A percentile compares a stretch with the other conserved stretches of the same genome.
These are phyloP conservation scores for Apodemus sylvaticus DNA, from an alignment of 2,113 vertebrate species.

Conservation along the genomic window DNA sequence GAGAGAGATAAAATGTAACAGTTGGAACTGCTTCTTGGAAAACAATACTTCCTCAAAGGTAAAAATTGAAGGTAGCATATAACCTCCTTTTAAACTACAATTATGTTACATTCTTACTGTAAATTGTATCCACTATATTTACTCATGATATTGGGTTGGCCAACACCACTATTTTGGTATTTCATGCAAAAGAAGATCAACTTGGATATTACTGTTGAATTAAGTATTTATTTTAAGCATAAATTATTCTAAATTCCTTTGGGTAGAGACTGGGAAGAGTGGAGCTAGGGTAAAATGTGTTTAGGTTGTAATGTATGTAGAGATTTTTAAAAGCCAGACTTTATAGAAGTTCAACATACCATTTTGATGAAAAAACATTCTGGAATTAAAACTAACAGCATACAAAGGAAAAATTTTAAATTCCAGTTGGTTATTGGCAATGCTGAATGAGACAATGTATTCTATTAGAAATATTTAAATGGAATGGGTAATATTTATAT, in stretches of 20 bases:
- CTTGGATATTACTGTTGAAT: background rate
- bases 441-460: background rate
- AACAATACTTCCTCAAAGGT: conserved; percentile 8
- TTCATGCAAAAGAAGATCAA: background rate
- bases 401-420: background rate
- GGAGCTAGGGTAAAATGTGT: background rate
- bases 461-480: background rate
- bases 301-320: background rate
- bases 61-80: background rate
- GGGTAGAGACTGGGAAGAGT: background rate
- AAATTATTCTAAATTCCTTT: background rate
- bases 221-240: background rate
- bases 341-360: background rate
- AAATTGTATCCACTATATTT: background rate
- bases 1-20: background rate
- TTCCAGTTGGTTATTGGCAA: background rate
- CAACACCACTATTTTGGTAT: background rate
- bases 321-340: background rate
- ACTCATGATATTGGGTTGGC: background rate
- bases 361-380: background rate
- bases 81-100: fast-evolving
- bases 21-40: background rate
- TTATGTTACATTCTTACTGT: fast-evolving
- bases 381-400: background rate
- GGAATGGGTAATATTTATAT: background rate